Conservation (phyloP, 2,888 invertebrate genomes). For the Oegoconia quadripuncta region DNA sequence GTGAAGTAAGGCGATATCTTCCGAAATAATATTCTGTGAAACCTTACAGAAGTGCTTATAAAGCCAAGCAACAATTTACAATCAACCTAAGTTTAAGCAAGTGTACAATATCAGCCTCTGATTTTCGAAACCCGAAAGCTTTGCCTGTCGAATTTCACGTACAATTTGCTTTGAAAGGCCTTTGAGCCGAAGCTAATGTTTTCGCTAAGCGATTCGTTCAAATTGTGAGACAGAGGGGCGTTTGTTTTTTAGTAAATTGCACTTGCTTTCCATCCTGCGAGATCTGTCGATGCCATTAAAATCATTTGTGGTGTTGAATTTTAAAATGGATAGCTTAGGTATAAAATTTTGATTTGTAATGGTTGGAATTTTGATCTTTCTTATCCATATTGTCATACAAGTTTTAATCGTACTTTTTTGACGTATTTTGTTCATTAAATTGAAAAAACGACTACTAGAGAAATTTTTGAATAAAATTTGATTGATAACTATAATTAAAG, state of each 20-base stretch:
- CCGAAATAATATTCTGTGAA: no score
- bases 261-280: slow-evolving; percentile 35
- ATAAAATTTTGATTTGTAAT: no score
- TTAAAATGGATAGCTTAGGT: slow-evolving; percentile 16
- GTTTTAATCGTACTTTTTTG: no score
- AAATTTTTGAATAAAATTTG: no score
- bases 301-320: slow-evolving; percentile 35
- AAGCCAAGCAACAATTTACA: slow-evolving; percentile 22
- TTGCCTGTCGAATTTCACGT: slow-evolving; percentile 69
- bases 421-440: no score
- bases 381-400: no score
- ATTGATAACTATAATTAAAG: no score
- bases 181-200: slow-evolving; percentile 71
- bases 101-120: slow-evolving; percentile 37
- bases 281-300: slow-evolving; percentile 31
- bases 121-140: slow-evolving; percentile 50
- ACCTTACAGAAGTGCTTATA: not conserved
- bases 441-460: no score
- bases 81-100: slow-evolving; percentile 44
- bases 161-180: slow-evolving; percentile 70
- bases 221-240: slow-evolving; percentile 40
- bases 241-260: slow-evolving; percentile 48
- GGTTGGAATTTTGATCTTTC: no score
- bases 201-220: slow-evolving; percentile 68
- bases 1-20: no score